Evolutionary conservation across 2,113 vertebrate genomes (phyloP).

Genomic region (Vanacampus margaritifer): DNA sequence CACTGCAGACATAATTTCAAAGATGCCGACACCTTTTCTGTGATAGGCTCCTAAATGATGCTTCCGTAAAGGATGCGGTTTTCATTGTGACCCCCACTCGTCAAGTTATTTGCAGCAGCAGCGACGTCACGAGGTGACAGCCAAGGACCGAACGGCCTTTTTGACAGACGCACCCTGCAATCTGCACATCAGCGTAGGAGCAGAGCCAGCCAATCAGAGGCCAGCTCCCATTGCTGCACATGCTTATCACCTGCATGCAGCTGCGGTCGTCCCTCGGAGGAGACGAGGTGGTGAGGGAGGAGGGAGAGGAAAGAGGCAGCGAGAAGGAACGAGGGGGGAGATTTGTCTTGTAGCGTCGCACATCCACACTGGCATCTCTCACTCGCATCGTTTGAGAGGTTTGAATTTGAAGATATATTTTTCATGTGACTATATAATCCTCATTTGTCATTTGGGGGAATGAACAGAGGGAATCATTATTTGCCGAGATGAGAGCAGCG

Average conservation of each 20-base stretch:
- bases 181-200: conserved; percentile 65
- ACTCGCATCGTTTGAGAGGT: conserved; percentile 28
- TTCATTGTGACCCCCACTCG: conserved; percentile 9
- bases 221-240: conserved; percentile 40
- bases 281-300: conserved; percentile 35
- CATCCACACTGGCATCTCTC: conserved; percentile 29
- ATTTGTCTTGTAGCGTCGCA: conserved; percentile 43
- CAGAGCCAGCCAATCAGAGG: conserved; percentile 62
- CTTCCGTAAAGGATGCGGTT: conserved; percentile 14
- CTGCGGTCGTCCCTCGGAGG: conserved; percentile 54
- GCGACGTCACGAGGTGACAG: conserved; percentile 55
- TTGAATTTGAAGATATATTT: conserved; percentile 17
- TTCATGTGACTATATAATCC: conserved; percentile 19
- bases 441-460: conserved; percentile 31
- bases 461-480: conserved; percentile 24
- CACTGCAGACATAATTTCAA: neutral
- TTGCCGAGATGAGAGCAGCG: conserved; percentile 41
- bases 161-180: conserved; percentile 65
- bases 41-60: conserved; percentile 10
- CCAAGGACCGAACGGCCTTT: conserved; percentile 54
- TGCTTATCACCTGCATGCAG: conserved; percentile 75
- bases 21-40: neutral
- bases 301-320: conserved; percentile 35
- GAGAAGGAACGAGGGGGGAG: conserved; percentile 41
- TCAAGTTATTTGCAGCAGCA: conserved; percentile 24